A percentile compares a stretch with the other conserved stretches of the same genome.
Evolutionary conservation across 2,888 invertebrate genomes (phyloP).

Genomic region (Apoderus coryli): DNA sequence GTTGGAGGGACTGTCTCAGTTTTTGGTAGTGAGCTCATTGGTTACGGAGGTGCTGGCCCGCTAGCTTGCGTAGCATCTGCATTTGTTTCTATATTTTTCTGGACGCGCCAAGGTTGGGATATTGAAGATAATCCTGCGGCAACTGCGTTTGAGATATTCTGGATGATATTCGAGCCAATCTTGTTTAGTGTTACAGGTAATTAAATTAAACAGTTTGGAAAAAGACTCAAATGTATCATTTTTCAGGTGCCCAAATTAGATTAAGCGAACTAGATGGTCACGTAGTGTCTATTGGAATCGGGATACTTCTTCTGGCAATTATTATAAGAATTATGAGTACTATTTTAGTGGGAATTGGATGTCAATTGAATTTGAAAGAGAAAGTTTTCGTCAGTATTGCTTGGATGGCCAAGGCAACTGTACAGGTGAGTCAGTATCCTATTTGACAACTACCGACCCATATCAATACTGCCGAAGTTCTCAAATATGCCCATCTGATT

Average conservation of each 20-base stretch:
- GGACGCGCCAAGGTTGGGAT: conserved; percentile 55
- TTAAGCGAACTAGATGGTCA: conserved; percentile 54
- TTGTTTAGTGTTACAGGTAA: conserved; percentile 85
- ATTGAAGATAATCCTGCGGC: conserved; percentile 77
- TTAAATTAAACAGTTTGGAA: too few species aligned
- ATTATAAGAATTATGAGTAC: conserved; percentile 54
- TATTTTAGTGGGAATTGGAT: conserved; percentile 53
- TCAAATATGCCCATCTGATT: too few species aligned
- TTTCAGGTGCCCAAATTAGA: conserved; percentile 82
- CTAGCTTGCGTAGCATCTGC: conserved; percentile 71
- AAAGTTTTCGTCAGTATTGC: conserved; percentile 81
- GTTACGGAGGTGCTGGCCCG: conserved; percentile 59
- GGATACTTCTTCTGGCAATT: conserved; percentile 50
- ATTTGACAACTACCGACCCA: too few species aligned
- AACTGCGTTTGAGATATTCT: conserved; percentile 79
- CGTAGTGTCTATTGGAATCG: conserved; percentile 54
- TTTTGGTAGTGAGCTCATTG: conserved; percentile 72
- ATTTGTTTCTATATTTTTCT: conserved; percentile 51
- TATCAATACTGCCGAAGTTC: too few species aligned
- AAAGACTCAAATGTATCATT: too few species aligned
- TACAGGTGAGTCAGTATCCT: conserved; percentile 70
- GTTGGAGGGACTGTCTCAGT: conserved; percentile 71
- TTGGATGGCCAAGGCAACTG: conserved; percentile 97
- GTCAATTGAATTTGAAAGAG: conserved; percentile 74
- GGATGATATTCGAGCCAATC: conserved; percentile 93